Conservation (phyloP, 2,888 invertebrate species). For the Panzeria rudis region DNA sequence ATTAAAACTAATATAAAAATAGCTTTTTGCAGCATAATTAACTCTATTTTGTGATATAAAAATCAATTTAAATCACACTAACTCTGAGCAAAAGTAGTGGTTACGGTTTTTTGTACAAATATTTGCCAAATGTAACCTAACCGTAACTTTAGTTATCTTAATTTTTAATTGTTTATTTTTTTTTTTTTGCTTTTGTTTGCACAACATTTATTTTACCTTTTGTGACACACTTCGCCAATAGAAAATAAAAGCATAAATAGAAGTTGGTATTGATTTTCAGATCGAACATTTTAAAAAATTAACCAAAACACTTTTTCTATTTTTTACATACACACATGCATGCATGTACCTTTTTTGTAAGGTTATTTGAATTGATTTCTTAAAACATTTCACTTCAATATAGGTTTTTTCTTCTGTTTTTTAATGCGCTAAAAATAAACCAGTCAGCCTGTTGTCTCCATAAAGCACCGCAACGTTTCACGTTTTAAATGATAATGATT, state of each 20-base stretch:
- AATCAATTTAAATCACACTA: no score
- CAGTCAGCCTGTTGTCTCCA: slow-evolving; percentile 66
- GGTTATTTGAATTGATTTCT: slow-evolving; percentile 24
- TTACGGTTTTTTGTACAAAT: no score
- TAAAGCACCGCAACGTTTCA: slow-evolving; percentile 70
- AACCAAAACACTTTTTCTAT: neutral
- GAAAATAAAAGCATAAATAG: slow-evolving; percentile 32
- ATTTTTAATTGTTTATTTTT: neutral
- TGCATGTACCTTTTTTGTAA: neutral
- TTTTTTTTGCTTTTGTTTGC: slow-evolving; percentile 18
- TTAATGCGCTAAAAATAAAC: slow-evolving; percentile 63
- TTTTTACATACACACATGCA: neutral
- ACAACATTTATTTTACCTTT: slow-evolving; percentile 55
- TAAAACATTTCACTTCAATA: slow-evolving; percentile 37
- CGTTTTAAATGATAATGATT: slow-evolving; percentile 72
- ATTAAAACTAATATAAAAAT: no score
- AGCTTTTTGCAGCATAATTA: no score
- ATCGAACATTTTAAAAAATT: slow-evolving; percentile 25
- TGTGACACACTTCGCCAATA: slow-evolving; percentile 47
- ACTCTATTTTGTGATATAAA: no score
- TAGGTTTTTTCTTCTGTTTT: slow-evolving; percentile 37
- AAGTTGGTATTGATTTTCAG: slow-evolving; percentile 36
- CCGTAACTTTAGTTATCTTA: no score
- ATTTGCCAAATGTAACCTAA: no score
- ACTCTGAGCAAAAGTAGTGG: no score